Conservation (phyloP, 2,888 invertebrate genomes). For the Rhagonycha fulva region DNA sequence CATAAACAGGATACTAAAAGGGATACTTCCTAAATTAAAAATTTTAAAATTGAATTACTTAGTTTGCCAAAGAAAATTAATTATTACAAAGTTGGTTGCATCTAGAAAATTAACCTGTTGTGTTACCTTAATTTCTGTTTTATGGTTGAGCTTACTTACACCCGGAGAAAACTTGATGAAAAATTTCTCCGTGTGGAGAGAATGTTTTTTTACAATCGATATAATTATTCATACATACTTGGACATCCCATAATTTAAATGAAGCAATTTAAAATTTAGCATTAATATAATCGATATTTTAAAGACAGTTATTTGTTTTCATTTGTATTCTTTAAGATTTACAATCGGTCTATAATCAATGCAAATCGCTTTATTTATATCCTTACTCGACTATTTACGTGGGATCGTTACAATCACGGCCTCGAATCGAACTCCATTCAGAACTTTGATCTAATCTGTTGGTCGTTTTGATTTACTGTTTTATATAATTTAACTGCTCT, state of each 20-base stretch:
- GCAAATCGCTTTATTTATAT: constrained; percentile 31
- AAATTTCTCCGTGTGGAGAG: too few species aligned
- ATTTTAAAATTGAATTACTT: not conserved
- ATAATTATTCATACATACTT: not conserved
- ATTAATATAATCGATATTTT: not conserved
- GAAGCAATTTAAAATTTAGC: not conserved
- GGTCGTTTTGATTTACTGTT: constrained; percentile 20
- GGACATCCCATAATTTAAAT: not conserved
- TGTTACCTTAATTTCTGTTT: too few species aligned
- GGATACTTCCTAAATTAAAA: not conserved
- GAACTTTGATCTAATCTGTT: constrained; percentile 25
- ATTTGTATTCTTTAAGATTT: constrained; percentile 8
- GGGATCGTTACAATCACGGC: constrained; percentile 31
- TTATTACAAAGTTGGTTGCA: not conserved
- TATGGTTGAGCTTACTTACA: too few species aligned
- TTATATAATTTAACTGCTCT: not conserved
- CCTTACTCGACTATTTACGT: constrained; percentile 28
- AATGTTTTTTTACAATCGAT: not conserved
- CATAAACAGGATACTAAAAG: not conserved
- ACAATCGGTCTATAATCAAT: constrained; percentile 22
- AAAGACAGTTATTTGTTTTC: not conserved
- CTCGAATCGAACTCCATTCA: constrained; percentile 21
- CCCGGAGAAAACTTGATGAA: too few species aligned
- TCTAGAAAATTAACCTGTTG: too few species aligned
- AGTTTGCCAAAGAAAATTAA: not conserved